Evolutionary conservation across 2,888 invertebrate genomes (phyloP), one percentile per base, ranked within the genome.

Genomic region (Lasioglossum calceatum): DNA sequence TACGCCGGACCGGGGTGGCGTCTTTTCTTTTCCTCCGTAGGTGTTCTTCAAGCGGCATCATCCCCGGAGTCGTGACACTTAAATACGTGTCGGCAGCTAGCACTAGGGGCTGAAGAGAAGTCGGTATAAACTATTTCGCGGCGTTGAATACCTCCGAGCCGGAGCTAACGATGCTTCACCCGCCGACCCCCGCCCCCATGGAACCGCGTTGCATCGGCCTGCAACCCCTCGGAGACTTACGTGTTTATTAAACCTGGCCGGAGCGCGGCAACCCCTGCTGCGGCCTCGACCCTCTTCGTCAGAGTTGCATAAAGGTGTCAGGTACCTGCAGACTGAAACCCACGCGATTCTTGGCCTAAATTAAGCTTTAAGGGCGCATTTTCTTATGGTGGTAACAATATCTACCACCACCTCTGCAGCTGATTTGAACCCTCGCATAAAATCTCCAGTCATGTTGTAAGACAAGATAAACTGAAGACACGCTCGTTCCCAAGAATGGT

Each of bases 61-160:
- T 61, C 81, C 58, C 44, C 82, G 58, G 78, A 84, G 67, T 67
- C 64, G 82, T 77, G 84, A 81, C 87, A 89, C 87, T 91, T 92
- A 92, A 91, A 91, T 91, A 90, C 89, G 89, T 91, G 88, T 86
- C 90, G 83, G 81, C 78, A 73, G 67, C 70, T 78, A 70, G 78
- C 87, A 77, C 77, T 79, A 88, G 88, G 79, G 79, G 81, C 86
- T 80, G 82, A 67, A 39, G 82, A 83, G 82, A 87, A 86, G 84
- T 88, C 86, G 81, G 88, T 82, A 87, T 91, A 92, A 92, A 91
- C 92, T 91, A 92, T 92, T 92, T 91, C 91, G 85, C 88, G 87
- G 87, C 84, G 82, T 80, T 92, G 92, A 92, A 92, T 92, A 89
- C 90, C 90, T 90, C 86, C 81, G 85, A 81, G 86, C 86, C 84